These are phyloP conservation scores for Luperina testacea DNA, from an alignment of 2,888 invertebrate genomes.

Conservation along the genomic window DNA sequence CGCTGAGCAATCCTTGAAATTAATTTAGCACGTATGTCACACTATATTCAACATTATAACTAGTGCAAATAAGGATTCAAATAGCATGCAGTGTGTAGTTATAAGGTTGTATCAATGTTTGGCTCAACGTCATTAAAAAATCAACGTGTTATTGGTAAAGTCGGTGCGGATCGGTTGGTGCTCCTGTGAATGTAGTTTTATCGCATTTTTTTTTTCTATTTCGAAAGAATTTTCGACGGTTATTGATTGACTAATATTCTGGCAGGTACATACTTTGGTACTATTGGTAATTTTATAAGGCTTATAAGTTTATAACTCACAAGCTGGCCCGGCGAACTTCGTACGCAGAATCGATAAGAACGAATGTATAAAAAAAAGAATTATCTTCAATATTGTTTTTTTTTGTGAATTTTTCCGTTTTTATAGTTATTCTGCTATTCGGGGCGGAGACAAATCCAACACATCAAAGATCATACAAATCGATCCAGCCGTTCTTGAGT, in stretches of 20 bases:
- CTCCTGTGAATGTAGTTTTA: conserved; percentile 18
- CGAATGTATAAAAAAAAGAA: too few species aligned
- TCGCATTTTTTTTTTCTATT: background rate
- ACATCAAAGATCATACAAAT: too few species aligned
- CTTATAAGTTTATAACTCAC: too few species aligned
- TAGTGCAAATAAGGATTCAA: background rate
- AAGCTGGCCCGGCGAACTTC: too few species aligned
- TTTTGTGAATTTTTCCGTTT: too few species aligned
- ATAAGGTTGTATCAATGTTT: conserved; percentile 18
- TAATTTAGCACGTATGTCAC: background rate
- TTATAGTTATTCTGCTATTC: too few species aligned
- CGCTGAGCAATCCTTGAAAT: conserved; percentile 10
- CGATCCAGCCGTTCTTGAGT: too few species aligned
- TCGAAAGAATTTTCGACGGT: background rate
- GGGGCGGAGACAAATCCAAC: too few species aligned
- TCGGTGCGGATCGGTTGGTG: conserved; percentile 3
- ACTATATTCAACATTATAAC: background rate
- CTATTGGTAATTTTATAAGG: too few species aligned
- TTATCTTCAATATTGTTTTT: too few species aligned
- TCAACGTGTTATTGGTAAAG: conserved; percentile 9
- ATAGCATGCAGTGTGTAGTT: background rate
- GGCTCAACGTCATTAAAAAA: conserved; percentile 36
- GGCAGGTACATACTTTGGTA: too few species aligned
- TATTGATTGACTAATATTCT: background rate
- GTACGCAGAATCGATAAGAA: too few species aligned